Percentiles rank a stretch among this genome's conserved stretches.
Conservation (phyloP, 1,140 invertebrate genomes). For the Drosophila equinoxialis region DNA sequence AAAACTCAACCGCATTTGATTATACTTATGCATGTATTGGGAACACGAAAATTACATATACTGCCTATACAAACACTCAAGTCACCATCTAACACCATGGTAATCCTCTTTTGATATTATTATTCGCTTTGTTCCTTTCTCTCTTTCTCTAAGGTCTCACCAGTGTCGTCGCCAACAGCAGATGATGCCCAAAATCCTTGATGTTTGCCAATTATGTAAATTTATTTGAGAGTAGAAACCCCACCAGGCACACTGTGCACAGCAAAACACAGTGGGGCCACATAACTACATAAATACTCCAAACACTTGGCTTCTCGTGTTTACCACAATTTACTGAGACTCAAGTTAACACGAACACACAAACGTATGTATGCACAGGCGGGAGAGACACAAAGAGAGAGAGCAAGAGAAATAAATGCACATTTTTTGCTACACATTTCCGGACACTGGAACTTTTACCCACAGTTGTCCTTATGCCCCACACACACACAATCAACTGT, state of each 20-base stretch:
- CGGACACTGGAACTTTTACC: conserved; percentile 25
- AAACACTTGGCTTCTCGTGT: conserved; percentile 79
- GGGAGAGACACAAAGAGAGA: conserved; percentile 22
- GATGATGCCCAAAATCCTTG: conserved; percentile 46
- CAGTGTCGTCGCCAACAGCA: background rate
- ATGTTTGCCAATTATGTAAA: conserved; percentile 79
- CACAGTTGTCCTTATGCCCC: conserved; percentile 15
- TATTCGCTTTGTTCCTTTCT: background rate
- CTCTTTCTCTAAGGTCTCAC: background rate
- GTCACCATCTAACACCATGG: conserved; percentile 10
- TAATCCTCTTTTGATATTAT: conserved; percentile 37
- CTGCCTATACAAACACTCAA: conserved; percentile 18
- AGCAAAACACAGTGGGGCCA: conserved; percentile 61
- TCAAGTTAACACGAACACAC: conserved; percentile 59
- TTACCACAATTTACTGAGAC: conserved; percentile 81
- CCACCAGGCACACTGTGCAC: conserved; percentile 69
- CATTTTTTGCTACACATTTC: conserved; percentile 75
- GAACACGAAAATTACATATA: conserved; percentile 37
- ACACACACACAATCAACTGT: conserved; percentile 37
- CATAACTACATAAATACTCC: conserved; percentile 72
- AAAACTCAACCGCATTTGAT: conserved; percentile 43
- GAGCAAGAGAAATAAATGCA: conserved; percentile 72
- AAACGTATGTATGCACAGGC: background rate
- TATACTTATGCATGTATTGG: conserved; percentile 1
- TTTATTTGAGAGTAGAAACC: conserved; percentile 24